phyloP scores from a whole-genome alignment of 2,113 vertebrate species.

The Furnarius figulus region DNA sequence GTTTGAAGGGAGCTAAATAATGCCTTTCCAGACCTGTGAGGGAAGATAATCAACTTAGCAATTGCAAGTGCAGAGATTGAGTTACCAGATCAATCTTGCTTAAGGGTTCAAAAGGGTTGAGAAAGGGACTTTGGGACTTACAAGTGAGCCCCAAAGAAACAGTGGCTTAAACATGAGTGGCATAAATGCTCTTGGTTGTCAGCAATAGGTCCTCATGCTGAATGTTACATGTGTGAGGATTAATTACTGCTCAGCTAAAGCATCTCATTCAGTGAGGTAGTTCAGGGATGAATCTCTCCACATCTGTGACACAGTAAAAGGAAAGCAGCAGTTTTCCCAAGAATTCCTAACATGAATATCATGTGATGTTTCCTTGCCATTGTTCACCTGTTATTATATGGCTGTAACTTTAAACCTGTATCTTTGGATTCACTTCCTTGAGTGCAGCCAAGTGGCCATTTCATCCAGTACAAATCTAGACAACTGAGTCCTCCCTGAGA shows the following conservation, averaged over 20 bases:
- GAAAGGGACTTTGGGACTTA: neutral
- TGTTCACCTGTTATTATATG: neutral
- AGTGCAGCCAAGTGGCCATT: neutral
- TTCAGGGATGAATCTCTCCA: neutral
- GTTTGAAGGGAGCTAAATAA: neutral
- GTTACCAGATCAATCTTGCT: neutral
- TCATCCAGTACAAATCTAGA: neutral
- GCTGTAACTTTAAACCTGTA: neutral
- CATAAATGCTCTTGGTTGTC: neutral
- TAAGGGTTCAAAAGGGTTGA: neutral
- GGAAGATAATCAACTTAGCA: conserved; percentile 1
- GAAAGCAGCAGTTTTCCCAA: neutral
- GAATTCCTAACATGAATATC: neutral
- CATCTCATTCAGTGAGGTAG: neutral
- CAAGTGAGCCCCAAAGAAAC: neutral
- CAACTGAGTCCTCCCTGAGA: neutral
- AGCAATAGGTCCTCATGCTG: neutral
- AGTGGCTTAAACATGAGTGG: neutral
- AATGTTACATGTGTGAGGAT: neutral
- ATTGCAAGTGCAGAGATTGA: neutral
- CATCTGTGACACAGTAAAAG: neutral
- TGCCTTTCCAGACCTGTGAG: neutral
- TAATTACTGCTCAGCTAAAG: neutral
- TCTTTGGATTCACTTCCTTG: neutral
- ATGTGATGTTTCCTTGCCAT: neutral